Base-by-base conservation (phyloP, 2,888 invertebrate genomes). In the Taenaris catops region DNA sequence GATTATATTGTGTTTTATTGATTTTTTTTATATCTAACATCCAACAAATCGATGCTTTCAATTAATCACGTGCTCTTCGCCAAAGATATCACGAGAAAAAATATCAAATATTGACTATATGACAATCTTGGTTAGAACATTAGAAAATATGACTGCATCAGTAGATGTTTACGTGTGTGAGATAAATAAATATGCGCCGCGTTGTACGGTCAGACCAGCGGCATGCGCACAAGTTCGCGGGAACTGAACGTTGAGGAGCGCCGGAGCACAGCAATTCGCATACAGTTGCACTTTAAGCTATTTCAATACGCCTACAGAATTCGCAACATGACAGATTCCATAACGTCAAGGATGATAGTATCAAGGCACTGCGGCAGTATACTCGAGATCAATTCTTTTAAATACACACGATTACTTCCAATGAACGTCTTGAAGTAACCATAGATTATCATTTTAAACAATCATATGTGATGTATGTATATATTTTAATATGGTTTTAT, bases 231-330 rank as follows among this genome's bases (percentile, higher is more conserved):
- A 53, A 61, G 68, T 58, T 55, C 61, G 57, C 65, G 63, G 51
- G 60, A 51, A 74, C 79, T 74, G 72, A 72, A 63, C 62, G 59
- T 50, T 55, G 34, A 40, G 31, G 35, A 45, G 25, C 25, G 29
- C 20, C 14, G 18, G 29, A 11, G 36, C 20, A 23, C 25, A 27
- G 32, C 37, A 34, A 8, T 51, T 58, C 58, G 62, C 58, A 56
- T 55, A 57, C 63, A 67, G 63, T 62, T 70, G 67, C 68, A 68
- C 58, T 72, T 58, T 58, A 67, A 63, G 79, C 76, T 81, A 81
- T 83, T 83, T 83, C 73, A 76, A 79, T 79, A 65, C 78, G 69
- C 59, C 64, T 54, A 64, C 60, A 53, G 72, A 79, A 81, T 81
- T 76, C 57, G 74, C 76, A 66, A 75, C 63, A 75, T 64, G 54